Evolutionary conservation across 2,888 invertebrate species (phyloP), one percentile per base, ranked within the genome.

Genomic region (Chaitophorus viminalis): DNA sequence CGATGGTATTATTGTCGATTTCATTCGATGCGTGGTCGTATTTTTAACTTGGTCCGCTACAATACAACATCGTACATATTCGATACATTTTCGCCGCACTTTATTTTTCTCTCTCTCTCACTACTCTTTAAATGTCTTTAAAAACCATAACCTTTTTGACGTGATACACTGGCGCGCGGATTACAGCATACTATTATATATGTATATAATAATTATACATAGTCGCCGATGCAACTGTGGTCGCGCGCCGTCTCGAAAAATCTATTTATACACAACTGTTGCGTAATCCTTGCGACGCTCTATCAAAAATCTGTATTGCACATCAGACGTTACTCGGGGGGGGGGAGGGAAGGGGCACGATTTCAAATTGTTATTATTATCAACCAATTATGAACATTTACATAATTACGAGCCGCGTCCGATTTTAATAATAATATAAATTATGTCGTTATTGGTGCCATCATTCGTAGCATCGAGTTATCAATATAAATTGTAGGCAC

Each of bases 191-290:
- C 52, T 46, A 46, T 14, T 11, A 46, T 1, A 14, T 8, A n/a
- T n/a, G n/a, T 5, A 39, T 39, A 14, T 46, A 11, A n/a, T n/a
- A n/a, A n/a, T 46, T 14, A 46, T 14, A 46, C 14, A 46, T 46
- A 8, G 8, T 46, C 14, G 46, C 46, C 46, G 46, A 46, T 14
- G 52, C 17, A 65, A 29, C 79, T 2, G 68, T 14, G 9, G 21
- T 31, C 68, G 68, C 14, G 46, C 21, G 29, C 25, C 25, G 68
- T 39, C 46, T 36, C 68, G 21, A 21, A 29, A 79, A 29, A 17
- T 72, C 70, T 70, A 52, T 82, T 82, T 52, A 52, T 82, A 82
- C 46, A 70, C 82, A 46, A 46, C 46, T 52, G 82, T 82, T 82
- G 70, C 70, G 82, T 82, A 72, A 82, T 72, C 70, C 33, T 82